A percentile compares a stretch with the other conserved stretches of the same genome.
phyloP scores from a whole-genome alignment of 2,113 vertebrate species.

The Syngnathoides biaculeatus region DNA sequence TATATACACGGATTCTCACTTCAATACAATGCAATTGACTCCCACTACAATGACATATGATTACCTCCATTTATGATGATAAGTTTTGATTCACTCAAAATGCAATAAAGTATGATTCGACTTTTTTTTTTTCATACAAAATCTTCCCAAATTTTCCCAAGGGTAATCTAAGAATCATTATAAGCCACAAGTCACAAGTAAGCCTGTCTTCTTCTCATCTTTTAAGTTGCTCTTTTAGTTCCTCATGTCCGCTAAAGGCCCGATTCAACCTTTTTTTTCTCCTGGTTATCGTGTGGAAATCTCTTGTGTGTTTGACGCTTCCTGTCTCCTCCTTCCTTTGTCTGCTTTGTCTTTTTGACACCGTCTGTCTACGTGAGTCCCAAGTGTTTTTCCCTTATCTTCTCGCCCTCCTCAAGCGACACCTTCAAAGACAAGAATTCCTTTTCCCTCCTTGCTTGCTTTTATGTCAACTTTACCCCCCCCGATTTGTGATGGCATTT shows the following conservation, averaged over 20 bases:
- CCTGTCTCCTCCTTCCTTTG: constrained; percentile 1
- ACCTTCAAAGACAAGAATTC: background rate
- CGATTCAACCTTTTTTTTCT: background rate
- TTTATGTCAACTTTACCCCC: constrained; percentile 5
- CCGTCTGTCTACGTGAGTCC: background rate
- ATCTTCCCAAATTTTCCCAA: background rate
- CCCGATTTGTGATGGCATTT: constrained; percentile 31
- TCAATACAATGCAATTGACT: too few relatives aligned
- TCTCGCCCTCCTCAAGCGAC: background rate
- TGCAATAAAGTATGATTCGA: too few relatives aligned
- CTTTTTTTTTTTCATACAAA: background rate
- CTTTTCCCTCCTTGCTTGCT: background rate
- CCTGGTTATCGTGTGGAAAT: background rate
- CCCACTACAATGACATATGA: too few relatives aligned
- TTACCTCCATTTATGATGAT: too few relatives aligned
- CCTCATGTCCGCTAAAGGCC: background rate
- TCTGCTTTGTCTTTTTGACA: constrained; percentile 4
- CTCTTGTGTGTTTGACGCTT: constrained; percentile 1
- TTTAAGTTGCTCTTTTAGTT: background rate
- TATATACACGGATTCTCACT: too few relatives aligned
- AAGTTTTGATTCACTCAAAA: too few relatives aligned
- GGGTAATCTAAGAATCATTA: background rate
- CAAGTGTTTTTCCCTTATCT: constrained; percentile 1
- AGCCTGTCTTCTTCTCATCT: background rate
- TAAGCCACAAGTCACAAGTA: background rate